Evolutionary conservation across 2,888 invertebrate species (phyloP), one percentile per base, ranked within the genome.

Genomic region (Synanthedon myopaeformis): DNA sequence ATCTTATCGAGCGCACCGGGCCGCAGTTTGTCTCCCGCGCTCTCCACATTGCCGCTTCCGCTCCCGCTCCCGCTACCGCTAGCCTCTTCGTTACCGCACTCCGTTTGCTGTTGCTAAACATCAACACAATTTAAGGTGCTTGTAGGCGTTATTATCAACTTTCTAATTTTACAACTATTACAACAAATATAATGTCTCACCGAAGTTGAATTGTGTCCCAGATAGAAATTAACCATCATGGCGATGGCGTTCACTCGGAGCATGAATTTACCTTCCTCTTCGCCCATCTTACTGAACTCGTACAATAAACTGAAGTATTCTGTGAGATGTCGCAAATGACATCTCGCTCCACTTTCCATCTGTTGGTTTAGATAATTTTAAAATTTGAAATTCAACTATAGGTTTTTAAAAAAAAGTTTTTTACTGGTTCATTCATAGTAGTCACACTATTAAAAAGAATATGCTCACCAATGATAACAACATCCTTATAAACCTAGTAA

Each of bases 211-310:
- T 74, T 95, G 66, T 96, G 94, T 14, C 96, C 96, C 54, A 98
- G 89, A 85, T 97, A 98, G 81, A 97, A 98, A 74, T 94, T 93
- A 51, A 97, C 93, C 91, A 97, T 95, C 54, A 93, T 94, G 56
- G 95, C 93, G 59, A 98, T 96, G 42, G 96, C 94, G 70, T 95
- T 94, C 55, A 95, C 92, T 28, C 94, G 91, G 59, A 97, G 89
- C 67, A 98, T 87, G 81, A 97, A 98, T 73, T 93, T 91, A 35
- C 95, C 93, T 75, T 98, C 97, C 66, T 96, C 96, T 59, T 96
- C 96, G 0, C 97, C 97, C 95, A 97, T 95, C 75, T 96, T 94
- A 63, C 96, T 96, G 79, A 97, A 97, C 77, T 98, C 97, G 74
- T 96, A 94, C 58, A 98, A 84, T 65, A 98, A 91, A 45, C 94